These are phyloP conservation scores for Sphaeridia pumilis DNA, from an alignment of 2,888 invertebrate species.

Conservation along the genomic window DNA sequence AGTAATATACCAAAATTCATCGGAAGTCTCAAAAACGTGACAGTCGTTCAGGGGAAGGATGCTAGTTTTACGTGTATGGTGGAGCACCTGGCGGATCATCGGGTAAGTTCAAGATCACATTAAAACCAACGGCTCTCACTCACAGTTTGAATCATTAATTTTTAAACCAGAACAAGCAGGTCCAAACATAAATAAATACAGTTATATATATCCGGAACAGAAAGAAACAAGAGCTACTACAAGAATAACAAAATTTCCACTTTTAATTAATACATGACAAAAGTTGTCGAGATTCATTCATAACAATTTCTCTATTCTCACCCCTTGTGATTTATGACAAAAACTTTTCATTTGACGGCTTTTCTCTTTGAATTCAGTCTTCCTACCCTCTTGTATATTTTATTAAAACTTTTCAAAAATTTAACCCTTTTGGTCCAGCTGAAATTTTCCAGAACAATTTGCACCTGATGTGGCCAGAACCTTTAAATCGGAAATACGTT, in stretches of 20 bases:
- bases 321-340: slow-evolving; percentile 33
- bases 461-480: no score
- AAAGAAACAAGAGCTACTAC: not conserved
- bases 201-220: slow-evolving; percentile 7
- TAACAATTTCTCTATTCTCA: slow-evolving; percentile 34
- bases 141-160: not conserved
- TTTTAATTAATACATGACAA: slow-evolving; percentile 37
- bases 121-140: not conserved
- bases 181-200: slow-evolving; percentile 25
- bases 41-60: slow-evolving; percentile 48
- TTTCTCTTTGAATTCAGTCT: not conserved
- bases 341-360: slow-evolving; percentile 12
- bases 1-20: slow-evolving; percentile 73
- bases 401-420: no score
- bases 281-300: slow-evolving; percentile 36
- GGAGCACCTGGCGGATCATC: slow-evolving; percentile 31
- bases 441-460: no score
- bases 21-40: slow-evolving; percentile 68
- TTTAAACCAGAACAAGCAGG: not conserved
- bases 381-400: not conserved
- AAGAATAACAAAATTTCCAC: slow-evolving; percentile 36
- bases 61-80: slow-evolving; percentile 35
- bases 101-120: slow-evolving; percentile 27
- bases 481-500: no score
- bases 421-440: no score